Conservation (phyloP, 2,113 vertebrate genomes). For the Gymnogyps californianus region DNA sequence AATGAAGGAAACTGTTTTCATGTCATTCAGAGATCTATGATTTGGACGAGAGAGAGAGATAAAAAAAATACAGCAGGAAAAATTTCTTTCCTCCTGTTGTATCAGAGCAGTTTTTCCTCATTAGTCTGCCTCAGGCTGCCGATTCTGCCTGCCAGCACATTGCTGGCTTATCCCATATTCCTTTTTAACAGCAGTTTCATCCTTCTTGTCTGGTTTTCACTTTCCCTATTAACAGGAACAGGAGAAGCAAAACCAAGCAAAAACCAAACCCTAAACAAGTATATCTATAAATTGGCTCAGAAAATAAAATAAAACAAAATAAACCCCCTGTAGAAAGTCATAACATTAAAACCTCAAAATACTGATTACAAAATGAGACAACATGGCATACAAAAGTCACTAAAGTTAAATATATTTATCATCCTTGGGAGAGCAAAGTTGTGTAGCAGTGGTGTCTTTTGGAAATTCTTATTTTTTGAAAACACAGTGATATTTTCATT, state of each 20-base stretch:
- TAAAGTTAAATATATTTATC: background rate
- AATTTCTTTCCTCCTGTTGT: background rate
- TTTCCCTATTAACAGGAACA: background rate
- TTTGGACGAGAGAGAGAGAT: background rate
- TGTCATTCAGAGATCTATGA: background rate
- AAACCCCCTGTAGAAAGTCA: background rate
- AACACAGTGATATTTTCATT: background rate
- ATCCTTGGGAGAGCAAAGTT: background rate
- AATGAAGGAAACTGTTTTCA: background rate
- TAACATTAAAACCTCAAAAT: background rate
- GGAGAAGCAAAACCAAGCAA: background rate
- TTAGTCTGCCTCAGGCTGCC: background rate
- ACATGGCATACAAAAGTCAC: background rate
- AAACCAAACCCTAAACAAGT: background rate
- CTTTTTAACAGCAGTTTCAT: background rate
- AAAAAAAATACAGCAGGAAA: background rate
- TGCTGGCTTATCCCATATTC: background rate
- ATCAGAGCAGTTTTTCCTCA: background rate
- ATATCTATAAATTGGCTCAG: background rate
- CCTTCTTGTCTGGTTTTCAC: background rate
- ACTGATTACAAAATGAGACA: background rate
- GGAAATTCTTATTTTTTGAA: background rate
- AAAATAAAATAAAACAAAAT: background rate
- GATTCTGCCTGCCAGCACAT: background rate
- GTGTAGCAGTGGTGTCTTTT: background rate